Evolutionary conservation across 2,888 invertebrate genomes (phyloP).

Genomic region (Pyralis farinalis): DNA sequence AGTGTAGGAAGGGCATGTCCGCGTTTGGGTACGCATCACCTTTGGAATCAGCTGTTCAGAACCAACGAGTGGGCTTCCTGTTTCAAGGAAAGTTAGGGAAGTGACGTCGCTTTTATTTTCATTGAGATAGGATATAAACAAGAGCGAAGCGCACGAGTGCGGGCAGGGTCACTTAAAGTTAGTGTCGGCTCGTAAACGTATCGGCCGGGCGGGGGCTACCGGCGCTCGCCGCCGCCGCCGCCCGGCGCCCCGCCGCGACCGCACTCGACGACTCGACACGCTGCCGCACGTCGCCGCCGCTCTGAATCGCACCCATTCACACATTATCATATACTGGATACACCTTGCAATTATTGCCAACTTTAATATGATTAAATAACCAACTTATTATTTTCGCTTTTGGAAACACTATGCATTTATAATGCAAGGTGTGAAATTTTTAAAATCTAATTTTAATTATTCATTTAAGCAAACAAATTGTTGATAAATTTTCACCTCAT

Average conservation of each 20-base stretch:
- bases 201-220: slow-evolving; percentile 59
- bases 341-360: slow-evolving; percentile 23
- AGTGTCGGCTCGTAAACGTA: slow-evolving; percentile 78
- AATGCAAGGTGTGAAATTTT: no score
- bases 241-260: slow-evolving; percentile 74
- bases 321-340: slow-evolving; percentile 47
- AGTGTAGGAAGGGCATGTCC: no score
- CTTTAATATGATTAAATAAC: no score
- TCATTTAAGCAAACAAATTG: no score
- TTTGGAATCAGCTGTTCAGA: slow-evolving; percentile 11
- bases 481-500: no score
- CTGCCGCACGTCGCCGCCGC: slow-evolving; percentile 75
- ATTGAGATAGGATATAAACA: slow-evolving; percentile 70
- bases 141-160: slow-evolving; percentile 61
- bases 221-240: slow-evolving; percentile 24
- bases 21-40: not conserved
- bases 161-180: slow-evolving; percentile 70
- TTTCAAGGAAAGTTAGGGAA: slow-evolving; percentile 37
- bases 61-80: slow-evolving; percentile 6
- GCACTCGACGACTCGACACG: slow-evolving; percentile 79
- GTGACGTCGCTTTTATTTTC: slow-evolving; percentile 57
- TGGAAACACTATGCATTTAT: no score
- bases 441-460: no score
- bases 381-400: no score
- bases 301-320: slow-evolving; percentile 77